These are phyloP conservation scores for Corythoichthys intestinalis DNA, from an alignment of 2,113 vertebrate genomes.

Conservation along the genomic window DNA sequence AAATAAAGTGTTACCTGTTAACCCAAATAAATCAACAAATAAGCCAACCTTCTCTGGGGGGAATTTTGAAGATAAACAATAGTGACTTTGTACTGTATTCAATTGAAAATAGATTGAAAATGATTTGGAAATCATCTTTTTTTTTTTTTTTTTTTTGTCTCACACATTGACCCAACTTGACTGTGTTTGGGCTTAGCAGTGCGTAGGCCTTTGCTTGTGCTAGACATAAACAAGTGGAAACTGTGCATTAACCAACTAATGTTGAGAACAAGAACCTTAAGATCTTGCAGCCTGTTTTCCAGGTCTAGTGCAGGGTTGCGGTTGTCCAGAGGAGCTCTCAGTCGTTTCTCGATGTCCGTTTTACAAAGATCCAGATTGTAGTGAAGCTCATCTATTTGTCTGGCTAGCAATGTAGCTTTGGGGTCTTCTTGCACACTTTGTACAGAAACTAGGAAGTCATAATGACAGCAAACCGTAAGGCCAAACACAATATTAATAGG, in stretches of 20 bases:
- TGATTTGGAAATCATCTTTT: no score
- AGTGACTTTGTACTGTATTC: no score
- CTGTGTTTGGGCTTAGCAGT: not conserved
- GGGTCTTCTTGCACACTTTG: conserved; percentile 62
- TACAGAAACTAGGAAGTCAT: conserved; percentile 34
- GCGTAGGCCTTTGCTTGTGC: not conserved
- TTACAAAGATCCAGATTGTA: conserved; percentile 68
- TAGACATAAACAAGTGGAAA: no score
- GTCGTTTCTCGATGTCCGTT: conserved; percentile 66
- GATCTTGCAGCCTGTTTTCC: conserved; percentile 69
- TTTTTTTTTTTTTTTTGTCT: no score
- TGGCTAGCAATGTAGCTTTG: conserved; percentile 57
- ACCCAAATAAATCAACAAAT: no score
- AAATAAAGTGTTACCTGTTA: no score
- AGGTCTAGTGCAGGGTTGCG: conserved; percentile 73
- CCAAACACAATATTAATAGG: not conserved
- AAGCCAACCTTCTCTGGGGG: no score
- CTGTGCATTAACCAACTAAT: no score
- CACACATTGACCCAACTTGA: no score
- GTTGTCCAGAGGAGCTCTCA: conserved; percentile 75
- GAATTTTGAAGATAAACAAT: no score
- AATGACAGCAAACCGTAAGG: not conserved
- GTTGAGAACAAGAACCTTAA: conserved; percentile 68
- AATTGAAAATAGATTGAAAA: no score
- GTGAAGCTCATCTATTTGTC: conserved; percentile 70